Base-by-base conservation (phyloP, 2,113 vertebrate genomes). In the Upupa epops region DNA sequence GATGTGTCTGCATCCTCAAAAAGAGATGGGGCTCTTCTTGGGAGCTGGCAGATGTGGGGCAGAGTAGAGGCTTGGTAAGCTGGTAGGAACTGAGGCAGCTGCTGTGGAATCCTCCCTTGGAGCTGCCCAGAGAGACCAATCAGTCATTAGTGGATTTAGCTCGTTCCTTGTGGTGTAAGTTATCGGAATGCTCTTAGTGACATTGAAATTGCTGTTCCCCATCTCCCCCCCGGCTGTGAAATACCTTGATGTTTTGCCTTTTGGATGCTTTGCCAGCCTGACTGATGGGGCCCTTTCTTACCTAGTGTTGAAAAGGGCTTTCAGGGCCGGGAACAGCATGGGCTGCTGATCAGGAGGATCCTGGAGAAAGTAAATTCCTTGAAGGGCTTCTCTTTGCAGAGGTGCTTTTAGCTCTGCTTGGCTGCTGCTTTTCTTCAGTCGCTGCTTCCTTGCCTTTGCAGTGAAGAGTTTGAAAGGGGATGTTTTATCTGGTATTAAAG, bases 231-330 rank as follows among this genome's bases (percentile, higher is more conserved):
- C 1, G 89, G 91, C 84, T 75, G 46, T 84, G 63, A 76, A 90
- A 82, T 86, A 82, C 51, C 63, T 75, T 40, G 17, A 17, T 70
- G 36, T 69, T 92, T 75, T 82, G 49, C 71, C 58, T 58, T 29
- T 49, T 72, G 86, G 49, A 58, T 94, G 69, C 86, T 92, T 89
- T 90, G 54, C 70, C 51, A 65, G 82, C 70, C 89, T 89, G 79
- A 59, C 74, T 72, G 89, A 20, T 54, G 90, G 40, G 88, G 77
- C 81, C 86, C 51, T 58, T 79, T 72, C 71, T 94, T 79, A 89
- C 58, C 74, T 63, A 1, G 13, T 85, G 87, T 76, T 94, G 91
- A 93, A 90, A 94, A 84, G 91, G 54, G 58, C 70, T 94, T 90
- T 93, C 70, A 42, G 63, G 42, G 74, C 65, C 22, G 31, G 34